Conservation (phyloP, 2,888 invertebrate species). For the Pinctada fucata region DNA sequence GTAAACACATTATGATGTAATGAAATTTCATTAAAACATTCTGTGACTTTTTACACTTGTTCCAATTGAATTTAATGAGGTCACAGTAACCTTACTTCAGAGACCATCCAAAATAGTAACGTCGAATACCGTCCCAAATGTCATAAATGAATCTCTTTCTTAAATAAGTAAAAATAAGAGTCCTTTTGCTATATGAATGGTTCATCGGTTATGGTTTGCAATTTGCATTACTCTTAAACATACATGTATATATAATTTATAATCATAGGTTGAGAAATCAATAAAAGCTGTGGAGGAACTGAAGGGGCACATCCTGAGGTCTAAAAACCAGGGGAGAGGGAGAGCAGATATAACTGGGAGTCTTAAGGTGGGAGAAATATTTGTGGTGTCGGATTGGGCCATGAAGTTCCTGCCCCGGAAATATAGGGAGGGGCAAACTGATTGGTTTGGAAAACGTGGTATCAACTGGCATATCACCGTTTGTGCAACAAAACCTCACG, state of each 20-base stretch:
- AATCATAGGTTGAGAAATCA: not conserved
- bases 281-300: not conserved
- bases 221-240: no score
- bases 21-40: no score
- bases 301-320: conserved; percentile 7
- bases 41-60: no score
- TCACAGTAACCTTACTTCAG: no score
- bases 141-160: no score
- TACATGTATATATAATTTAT: not conserved
- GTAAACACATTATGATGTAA: no score
- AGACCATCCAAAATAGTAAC: no score
- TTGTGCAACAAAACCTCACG: not conserved
- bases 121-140: no score
- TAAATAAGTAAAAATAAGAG: no score
- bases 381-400: conserved; percentile 20
- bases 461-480: conserved; percentile 13
- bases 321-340: conserved; percentile 2
- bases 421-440: conserved; percentile 13
- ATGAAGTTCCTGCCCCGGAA: conserved; percentile 27
- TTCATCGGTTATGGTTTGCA: no score
- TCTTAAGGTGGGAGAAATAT: not conserved
- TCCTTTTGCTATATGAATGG: no score
- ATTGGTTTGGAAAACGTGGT: conserved; percentile 17
- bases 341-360: not conserved
- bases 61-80: no score